Evolutionary conservation across 2,888 invertebrate genomes (phyloP).

Genomic region (Theodoxus fluviatilis): DNA sequence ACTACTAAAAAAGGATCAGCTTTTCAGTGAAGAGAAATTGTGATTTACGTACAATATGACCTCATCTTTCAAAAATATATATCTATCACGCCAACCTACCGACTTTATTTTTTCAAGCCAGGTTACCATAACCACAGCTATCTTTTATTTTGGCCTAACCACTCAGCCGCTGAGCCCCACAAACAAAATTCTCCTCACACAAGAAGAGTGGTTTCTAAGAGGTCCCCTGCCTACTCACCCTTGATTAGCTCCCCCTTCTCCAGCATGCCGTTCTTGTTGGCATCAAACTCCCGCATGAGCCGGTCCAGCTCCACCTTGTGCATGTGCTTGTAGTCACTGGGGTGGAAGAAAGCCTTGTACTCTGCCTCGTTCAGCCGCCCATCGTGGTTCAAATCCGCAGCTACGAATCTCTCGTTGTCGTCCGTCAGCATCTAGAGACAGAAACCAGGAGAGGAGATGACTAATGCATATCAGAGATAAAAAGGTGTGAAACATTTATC

Average conservation of each 20-base stretch:
- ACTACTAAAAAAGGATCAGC: no score
- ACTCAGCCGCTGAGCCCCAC: no score
- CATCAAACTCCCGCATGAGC: constrained; percentile 85
- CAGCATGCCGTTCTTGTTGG: constrained; percentile 82
- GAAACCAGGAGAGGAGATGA: background rate
- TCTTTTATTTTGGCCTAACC: no score
- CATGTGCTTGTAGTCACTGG: constrained; percentile 92
- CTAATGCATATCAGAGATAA: constrained; percentile 6
- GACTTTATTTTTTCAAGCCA: no score
- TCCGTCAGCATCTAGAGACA: constrained; percentile 69
- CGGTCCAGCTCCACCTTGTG: constrained; percentile 58
- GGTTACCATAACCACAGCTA: no score
- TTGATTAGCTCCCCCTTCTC: constrained; percentile 79
- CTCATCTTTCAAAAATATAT: no score
- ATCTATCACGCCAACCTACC: no score
- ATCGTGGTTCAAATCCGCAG: constrained; percentile 85
- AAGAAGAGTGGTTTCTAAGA: no score
- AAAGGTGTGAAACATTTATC: background rate
- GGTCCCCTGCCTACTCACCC: no score
- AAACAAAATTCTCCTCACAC: no score
- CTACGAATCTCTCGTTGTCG: constrained; percentile 85
- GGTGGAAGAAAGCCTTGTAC: constrained; percentile 88
- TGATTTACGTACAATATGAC: no score
- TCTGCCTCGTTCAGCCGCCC: constrained; percentile 78
- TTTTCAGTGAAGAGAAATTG: no score